Percentiles rank a stretch among this genome's conserved stretches.
Evolutionary conservation across 2,888 invertebrate species (phyloP).

Genomic region (Erebia aethiops): DNA sequence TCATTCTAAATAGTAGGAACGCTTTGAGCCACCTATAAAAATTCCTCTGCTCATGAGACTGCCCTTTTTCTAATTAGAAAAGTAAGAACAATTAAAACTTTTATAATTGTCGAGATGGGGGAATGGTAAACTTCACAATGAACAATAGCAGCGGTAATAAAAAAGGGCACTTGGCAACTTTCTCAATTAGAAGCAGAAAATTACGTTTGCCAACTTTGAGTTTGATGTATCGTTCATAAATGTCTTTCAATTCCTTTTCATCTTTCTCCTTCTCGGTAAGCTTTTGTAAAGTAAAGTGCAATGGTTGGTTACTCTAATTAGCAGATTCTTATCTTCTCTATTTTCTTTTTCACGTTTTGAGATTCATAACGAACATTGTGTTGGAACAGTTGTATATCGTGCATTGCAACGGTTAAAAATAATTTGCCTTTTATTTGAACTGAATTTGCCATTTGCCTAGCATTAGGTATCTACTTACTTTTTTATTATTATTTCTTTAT

Average conservation of each 20-base stretch:
- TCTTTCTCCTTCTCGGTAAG: no score
- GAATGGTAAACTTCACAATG: conserved; percentile 64
- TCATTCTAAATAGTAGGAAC: neutral
- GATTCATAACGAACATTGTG: no score
- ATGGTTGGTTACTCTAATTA: no score
- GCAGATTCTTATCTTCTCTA: no score
- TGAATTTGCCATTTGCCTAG: no score
- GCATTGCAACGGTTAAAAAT: no score
- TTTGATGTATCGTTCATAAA: conserved; percentile 20
- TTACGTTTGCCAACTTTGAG: conserved; percentile 41
- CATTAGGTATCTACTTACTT: no score
- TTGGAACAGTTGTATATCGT: no score
- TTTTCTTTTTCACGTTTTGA: no score
- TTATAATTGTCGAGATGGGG: conserved; percentile 79
- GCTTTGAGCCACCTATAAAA: neutral
- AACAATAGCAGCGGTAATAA: conserved; percentile 76
- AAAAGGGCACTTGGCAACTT: conserved; percentile 74
- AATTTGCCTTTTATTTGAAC: no score
- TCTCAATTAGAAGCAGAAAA: conserved; percentile 70
- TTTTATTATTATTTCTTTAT: no score
- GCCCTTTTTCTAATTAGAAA: conserved; percentile 77
- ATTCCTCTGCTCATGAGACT: conserved; percentile 15
- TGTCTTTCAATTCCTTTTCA: neutral
- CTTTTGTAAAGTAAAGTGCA: no score
- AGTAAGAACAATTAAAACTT: conserved; percentile 81